These are phyloP conservation scores for Lycia hirtaria DNA, from an alignment of 2,888 invertebrate genomes.

Conservation along the genomic window DNA sequence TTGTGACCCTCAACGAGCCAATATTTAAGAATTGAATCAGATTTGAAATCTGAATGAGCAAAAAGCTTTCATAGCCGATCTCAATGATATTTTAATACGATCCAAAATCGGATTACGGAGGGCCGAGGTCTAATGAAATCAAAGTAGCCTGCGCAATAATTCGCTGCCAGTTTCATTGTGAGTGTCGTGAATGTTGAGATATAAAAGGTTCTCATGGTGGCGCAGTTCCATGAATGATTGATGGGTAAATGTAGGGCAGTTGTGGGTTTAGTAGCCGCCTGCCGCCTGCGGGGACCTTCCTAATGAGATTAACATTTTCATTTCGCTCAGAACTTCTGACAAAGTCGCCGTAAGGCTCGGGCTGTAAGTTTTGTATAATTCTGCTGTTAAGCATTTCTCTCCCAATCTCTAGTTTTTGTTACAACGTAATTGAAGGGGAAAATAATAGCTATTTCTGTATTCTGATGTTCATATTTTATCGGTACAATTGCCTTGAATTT, in stretches of 20 bases:
- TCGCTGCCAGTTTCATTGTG: slow-evolving; percentile 5
- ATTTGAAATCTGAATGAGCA: slow-evolving; percentile 19
- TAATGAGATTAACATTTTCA: slow-evolving; percentile 50
- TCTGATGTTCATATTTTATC: not conserved
- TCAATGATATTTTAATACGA: not conserved
- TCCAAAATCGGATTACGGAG: slow-evolving; percentile 4
- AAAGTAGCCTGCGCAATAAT: slow-evolving; percentile 11
- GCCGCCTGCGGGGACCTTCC: slow-evolving; percentile 35
- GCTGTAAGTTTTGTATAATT: slow-evolving; percentile 12
- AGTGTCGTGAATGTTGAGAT: slow-evolving; percentile 9
- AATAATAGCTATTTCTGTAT: not conserved
- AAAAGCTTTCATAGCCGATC: slow-evolving; percentile 3
- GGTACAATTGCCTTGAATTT: not conserved
- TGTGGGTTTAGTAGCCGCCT: slow-evolving; percentile 40
- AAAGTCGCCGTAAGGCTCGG: slow-evolving; percentile 9
- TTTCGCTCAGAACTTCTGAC: slow-evolving; percentile 36
- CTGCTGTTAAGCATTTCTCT: slow-evolving; percentile 2
- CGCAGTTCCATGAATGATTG: slow-evolving; percentile 37
- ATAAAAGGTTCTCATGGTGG: slow-evolving; percentile 3
- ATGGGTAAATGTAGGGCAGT: slow-evolving; percentile 35
- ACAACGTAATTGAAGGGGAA: not conserved
- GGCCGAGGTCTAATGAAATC: slow-evolving; percentile 7
- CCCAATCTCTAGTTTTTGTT: not conserved
- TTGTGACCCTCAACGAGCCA: slow-evolving; percentile 15
- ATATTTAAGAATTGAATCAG: slow-evolving; percentile 19